phyloP scores from a whole-genome alignment of 2,797 vertebrate genomes.

The Parambassis ranga region DNA sequence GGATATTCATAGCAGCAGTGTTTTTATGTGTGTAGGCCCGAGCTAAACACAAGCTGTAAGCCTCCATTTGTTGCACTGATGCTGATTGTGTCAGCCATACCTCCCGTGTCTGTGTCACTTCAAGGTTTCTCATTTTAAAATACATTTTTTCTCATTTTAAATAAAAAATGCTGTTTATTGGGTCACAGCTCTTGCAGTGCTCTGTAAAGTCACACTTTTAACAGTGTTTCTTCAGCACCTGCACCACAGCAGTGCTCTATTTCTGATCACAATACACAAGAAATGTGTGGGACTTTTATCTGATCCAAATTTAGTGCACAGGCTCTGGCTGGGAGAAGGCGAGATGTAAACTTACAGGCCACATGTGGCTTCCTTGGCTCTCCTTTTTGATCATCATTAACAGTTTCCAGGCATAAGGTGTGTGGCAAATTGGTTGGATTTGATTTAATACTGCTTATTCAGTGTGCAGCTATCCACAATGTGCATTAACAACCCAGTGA shows the following conservation, averaged over 20 bases:
- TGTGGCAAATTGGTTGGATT: no score
- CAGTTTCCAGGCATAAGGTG: not conserved
- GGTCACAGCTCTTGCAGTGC: not conserved
- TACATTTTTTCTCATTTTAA: not conserved
- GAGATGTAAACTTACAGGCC: not conserved
- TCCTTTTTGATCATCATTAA: not conserved
- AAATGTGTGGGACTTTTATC: conserved; percentile 1
- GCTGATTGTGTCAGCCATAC: conserved; percentile 5
- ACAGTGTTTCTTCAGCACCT: not conserved
- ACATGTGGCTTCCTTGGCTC: not conserved
- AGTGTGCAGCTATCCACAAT: no score
- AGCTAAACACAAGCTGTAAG: conserved; percentile 8
- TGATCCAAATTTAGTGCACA: not conserved
- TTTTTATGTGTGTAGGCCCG: conserved; percentile 16
- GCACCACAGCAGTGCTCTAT: not conserved
- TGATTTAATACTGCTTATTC: no score
- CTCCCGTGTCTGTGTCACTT: conserved; percentile 1
- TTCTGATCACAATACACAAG: no score
- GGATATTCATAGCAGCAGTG: conserved; percentile 31
- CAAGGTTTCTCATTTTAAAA: not conserved
- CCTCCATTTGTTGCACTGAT: conserved; percentile 15
- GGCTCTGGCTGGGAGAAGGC: not conserved
- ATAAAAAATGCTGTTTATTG: not conserved
- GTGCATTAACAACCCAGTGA: not conserved
- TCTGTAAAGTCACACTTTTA: not conserved